Conservation (phyloP, 2,888 invertebrate genomes). For the Amaurobius ferox region DNA sequence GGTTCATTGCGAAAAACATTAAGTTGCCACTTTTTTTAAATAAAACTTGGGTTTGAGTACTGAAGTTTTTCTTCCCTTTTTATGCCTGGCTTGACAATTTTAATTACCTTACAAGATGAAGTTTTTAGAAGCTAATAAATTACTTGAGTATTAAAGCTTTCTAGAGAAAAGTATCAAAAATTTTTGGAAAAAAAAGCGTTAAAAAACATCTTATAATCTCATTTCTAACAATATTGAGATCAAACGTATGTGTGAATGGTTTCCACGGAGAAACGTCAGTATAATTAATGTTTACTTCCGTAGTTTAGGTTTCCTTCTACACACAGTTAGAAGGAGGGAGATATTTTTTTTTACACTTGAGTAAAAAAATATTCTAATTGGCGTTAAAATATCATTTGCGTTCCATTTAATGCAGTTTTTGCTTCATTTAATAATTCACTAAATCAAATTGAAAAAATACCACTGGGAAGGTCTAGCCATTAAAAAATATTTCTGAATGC, state of each 20-base stretch:
- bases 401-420: conserved; percentile 63
- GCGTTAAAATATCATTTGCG: conserved; percentile 30
- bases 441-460: conserved; percentile 64
- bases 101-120: conserved; percentile 67
- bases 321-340: conserved; percentile 1
- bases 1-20: conserved; percentile 69
- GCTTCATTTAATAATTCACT: conserved; percentile 66
- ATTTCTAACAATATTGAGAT: conserved; percentile 64
- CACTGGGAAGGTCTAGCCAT: conserved; percentile 13
- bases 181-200: conserved; percentile 16
- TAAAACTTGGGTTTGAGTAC: conserved; percentile 40
- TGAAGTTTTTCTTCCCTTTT: conserved; percentile 32
- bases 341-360: conserved; percentile 13
- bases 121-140: conserved; percentile 68
- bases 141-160: conserved; percentile 41
- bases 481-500: conserved; percentile 31
- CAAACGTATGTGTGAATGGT: conserved; percentile 46
- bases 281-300: conserved; percentile 63
- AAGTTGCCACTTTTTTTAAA: conserved; percentile 58
- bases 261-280: conserved; percentile 37
- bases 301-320: conserved; percentile 23
- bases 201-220: conserved; percentile 63
- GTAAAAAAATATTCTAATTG: conserved; percentile 28
- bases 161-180: conserved; percentile 20
- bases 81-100: conserved; percentile 61